These are phyloP conservation scores for Linyphia triangularis DNA, from an alignment of 2,888 invertebrate species.

Conservation along the genomic window DNA sequence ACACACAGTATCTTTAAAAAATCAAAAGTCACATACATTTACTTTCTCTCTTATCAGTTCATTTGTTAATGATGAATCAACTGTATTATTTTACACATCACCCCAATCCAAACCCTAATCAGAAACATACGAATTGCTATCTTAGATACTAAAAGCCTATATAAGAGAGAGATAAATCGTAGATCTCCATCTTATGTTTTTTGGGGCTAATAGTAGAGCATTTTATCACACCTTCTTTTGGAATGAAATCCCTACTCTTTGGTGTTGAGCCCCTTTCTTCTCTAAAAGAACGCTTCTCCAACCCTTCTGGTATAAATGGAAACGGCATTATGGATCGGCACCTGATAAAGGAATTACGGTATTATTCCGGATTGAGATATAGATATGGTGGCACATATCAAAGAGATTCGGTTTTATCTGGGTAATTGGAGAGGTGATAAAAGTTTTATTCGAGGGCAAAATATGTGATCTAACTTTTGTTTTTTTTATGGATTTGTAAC, in stretches of 20 bases:
- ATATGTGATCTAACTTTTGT: too few species aligned
- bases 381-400: background rate
- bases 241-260: background rate
- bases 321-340: background rate
- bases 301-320: background rate
- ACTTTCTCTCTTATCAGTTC: too few species aligned
- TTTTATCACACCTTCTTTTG: constrained; percentile 15
- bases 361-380: background rate
- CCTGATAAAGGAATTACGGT: constrained; percentile 19
- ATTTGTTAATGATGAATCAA: background rate
- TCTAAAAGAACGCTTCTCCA: background rate
- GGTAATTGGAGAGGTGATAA: background rate
- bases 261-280: background rate
- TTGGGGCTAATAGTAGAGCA: background rate
- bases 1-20: too few species aligned
- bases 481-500: too few species aligned
- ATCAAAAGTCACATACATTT: too few species aligned
- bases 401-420: background rate
- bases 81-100: background rate
- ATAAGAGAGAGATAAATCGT: constrained; percentile 7
- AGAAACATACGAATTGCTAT: constrained; percentile 18
- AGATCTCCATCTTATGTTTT: background rate
- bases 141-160: background rate
- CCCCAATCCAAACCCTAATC: background rate
- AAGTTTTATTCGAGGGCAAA: too few species aligned